phyloP scores from a whole-genome alignment of 1,140 invertebrate species.

The Physella acuta region DNA sequence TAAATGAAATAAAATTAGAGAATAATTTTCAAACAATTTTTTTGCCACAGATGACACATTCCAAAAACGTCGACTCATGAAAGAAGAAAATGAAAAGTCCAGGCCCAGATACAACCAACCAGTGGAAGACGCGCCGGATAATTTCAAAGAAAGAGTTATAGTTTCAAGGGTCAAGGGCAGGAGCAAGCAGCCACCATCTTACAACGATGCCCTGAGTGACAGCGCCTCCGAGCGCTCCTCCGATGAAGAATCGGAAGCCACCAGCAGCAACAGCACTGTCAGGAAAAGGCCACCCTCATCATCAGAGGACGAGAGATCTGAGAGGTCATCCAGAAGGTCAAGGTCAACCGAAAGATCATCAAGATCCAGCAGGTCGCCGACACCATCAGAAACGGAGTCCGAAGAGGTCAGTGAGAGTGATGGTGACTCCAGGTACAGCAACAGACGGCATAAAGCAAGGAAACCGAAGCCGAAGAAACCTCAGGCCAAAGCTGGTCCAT shows the following conservation, averaged over 20 bases:
- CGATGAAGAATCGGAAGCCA: slow-evolving; percentile 27
- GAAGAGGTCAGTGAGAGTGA: slow-evolving; percentile 17
- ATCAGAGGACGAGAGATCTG: not conserved
- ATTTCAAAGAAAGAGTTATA: slow-evolving; percentile 23
- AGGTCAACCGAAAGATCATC: slow-evolving; percentile 15
- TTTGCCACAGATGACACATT: slow-evolving; percentile 14
- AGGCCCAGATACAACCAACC: slow-evolving; percentile 2
- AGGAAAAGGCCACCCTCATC: slow-evolving; percentile 13
- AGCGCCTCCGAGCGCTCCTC: slow-evolving; percentile 22
- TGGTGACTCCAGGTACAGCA: not conserved
- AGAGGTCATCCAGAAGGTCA: not conserved
- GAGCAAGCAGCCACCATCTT: slow-evolving; percentile 13
- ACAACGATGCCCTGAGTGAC: slow-evolving; percentile 22
- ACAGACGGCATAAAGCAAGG: not conserved
- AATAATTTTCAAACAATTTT: too few species aligned
- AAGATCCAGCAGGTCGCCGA: not conserved
- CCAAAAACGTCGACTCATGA: slow-evolving; percentile 10
- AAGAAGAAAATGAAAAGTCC: slow-evolving; percentile 7
- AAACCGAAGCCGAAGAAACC: not conserved
- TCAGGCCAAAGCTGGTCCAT: not conserved
- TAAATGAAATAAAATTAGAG: too few species aligned
- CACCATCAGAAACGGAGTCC: slow-evolving; percentile 15
- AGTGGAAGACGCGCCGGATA: not conserved
- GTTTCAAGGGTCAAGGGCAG: not conserved
- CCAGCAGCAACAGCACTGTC: not conserved